phyloP scores from a whole-genome alignment of 2,113 vertebrate genomes.

The Rhinopithecus roxellana region DNA sequence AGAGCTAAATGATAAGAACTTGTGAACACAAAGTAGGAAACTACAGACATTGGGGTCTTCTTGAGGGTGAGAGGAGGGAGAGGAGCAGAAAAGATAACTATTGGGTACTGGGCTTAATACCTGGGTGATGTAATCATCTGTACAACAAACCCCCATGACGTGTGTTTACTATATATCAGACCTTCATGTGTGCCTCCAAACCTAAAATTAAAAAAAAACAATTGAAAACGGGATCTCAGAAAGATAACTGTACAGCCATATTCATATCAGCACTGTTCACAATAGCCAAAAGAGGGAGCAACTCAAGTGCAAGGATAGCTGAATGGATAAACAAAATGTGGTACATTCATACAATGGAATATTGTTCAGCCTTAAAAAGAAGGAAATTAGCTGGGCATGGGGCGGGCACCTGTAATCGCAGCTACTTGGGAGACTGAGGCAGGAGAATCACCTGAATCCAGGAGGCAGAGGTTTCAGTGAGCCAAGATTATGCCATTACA shows the following conservation, averaged over 20 bases:
- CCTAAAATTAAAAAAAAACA: too few species aligned
- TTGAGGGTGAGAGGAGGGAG: too few species aligned
- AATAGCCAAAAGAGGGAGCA: not conserved
- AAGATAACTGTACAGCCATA: not conserved
- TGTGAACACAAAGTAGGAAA: too few species aligned
- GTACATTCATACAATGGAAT: not conserved
- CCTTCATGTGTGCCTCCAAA: too few species aligned
- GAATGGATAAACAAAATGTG: not conserved
- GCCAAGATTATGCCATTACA: not conserved
- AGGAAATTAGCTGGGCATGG: not conserved
- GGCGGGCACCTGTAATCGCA: not conserved
- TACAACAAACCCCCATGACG: too few species aligned
- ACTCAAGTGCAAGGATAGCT: not conserved
- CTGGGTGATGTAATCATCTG: too few species aligned
- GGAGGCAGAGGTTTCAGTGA: not conserved
- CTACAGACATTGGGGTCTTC: too few species aligned
- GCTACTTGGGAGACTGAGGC: not conserved
- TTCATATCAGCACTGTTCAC: not conserved
- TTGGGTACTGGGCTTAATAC: too few species aligned
- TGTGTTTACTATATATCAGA: too few species aligned
- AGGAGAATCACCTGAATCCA: not conserved
- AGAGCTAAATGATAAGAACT: too few species aligned
- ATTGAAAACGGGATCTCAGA: not conserved
- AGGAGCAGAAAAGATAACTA: too few species aligned
- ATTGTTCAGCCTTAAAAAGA: not conserved